Conservation (phyloP, 2,797 vertebrate genomes). For the Sebastes minor region DNA sequence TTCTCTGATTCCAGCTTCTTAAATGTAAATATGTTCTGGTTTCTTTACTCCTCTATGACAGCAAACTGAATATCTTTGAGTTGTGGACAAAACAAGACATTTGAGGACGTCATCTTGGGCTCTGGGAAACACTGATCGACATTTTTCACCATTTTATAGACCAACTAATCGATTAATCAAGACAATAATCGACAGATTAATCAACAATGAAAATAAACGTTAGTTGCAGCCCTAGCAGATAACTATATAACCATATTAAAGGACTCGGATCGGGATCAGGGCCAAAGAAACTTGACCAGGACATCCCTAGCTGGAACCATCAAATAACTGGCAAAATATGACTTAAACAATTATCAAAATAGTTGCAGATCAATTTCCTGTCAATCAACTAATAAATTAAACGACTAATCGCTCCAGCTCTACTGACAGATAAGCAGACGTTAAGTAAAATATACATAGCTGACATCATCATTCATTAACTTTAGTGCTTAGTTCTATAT, state of each 20-base stretch:
- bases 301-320: not conserved
- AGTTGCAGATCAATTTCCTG: not conserved
- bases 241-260: not conserved
- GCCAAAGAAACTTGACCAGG: not conserved
- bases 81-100: no score
- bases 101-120: no score
- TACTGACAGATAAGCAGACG: not conserved
- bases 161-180: no score
- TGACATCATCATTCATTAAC: not conserved
- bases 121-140: accelerated
- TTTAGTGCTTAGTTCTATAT: not conserved
- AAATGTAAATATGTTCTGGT: no score
- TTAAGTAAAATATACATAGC: not conserved
- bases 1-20: no score
- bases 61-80: no score
- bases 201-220: no score
- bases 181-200: accelerated
- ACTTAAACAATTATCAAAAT: not conserved
- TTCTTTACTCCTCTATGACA: no score
- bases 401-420: accelerated
- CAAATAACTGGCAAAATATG: not conserved
- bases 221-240: no score
- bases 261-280: not conserved
- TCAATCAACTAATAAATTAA: accelerated
- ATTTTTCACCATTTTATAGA: no score